A percentile compares a stretch with the other conserved stretches of the same genome.
Conservation (phyloP, 1,140 invertebrate genomes). For the Drosophila albomicans region DNA sequence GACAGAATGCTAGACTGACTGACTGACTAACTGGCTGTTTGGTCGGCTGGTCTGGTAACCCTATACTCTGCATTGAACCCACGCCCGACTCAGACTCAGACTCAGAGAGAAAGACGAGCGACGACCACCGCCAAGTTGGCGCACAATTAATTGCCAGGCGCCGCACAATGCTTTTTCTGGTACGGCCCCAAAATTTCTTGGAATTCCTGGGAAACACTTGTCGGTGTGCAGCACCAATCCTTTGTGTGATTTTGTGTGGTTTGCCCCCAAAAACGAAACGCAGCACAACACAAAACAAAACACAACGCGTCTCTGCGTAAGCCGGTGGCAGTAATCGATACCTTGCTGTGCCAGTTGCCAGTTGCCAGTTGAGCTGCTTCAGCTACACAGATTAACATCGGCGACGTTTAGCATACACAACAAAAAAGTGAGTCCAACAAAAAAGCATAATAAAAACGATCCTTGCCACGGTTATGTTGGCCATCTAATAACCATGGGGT, state of each 20-base stretch:
- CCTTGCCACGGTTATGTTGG: constrained; percentile 62
- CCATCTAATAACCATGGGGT: constrained; percentile 81
- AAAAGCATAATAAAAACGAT: constrained; percentile 35
- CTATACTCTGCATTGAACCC: constrained; percentile 63
- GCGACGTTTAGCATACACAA: constrained; percentile 76
- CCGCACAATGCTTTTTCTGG: constrained; percentile 70
- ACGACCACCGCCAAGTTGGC: constrained; percentile 47
- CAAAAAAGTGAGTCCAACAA: constrained; percentile 32
- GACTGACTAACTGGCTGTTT: constrained; percentile 13
- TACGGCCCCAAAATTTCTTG: constrained; percentile 63
- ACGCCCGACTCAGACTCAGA: constrained; percentile 47
- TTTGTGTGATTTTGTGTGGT: constrained; percentile 13
- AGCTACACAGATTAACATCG: constrained; percentile 74
- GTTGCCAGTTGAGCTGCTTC: constrained; percentile 23
- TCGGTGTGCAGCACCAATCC: constrained; percentile 32
- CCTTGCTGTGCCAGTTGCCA: constrained; percentile 51
- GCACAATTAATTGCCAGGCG: constrained; percentile 79
- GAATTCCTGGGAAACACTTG: constrained; percentile 78
- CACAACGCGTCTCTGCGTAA: constrained; percentile 64
- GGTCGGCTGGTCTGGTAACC: constrained; percentile 47
- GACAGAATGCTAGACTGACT: constrained; percentile 16
- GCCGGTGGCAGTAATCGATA: constrained; percentile 81
- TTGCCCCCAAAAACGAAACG: constrained; percentile 20
- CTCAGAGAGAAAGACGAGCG: background rate
- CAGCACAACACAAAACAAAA: constrained; percentile 12